Conservation (phyloP, 2,888 invertebrate genomes). For the Polydrusus cervinus region DNA sequence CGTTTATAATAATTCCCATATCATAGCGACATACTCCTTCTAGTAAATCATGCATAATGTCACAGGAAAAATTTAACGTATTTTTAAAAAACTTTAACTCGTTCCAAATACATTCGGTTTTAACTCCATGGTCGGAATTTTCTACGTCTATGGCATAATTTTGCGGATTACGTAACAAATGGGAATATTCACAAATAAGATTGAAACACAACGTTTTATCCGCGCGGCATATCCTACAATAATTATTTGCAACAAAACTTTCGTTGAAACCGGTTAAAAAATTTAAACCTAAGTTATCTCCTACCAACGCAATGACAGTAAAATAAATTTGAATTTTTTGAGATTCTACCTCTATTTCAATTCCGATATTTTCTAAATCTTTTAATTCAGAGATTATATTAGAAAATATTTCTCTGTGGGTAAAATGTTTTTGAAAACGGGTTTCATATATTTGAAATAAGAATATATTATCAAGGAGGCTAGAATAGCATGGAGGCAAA, state of each 20-base stretch:
- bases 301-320: constrained; percentile 26
- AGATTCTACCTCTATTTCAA: constrained; percentile 4
- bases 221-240: constrained; percentile 14
- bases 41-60: constrained; percentile 32
- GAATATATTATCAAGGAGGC: constrained; percentile 40
- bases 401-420: not conserved
- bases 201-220: not conserved
- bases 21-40: constrained; percentile 24
- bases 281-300: constrained; percentile 40
- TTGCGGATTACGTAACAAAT: not conserved
- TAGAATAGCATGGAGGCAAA: constrained; percentile 38
- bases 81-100: constrained; percentile 6
- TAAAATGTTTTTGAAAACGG: not conserved
- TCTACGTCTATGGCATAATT: constrained; percentile 9
- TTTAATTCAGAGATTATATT: constrained; percentile 31
- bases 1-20: constrained; percentile 23
- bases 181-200: not conserved
- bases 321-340: constrained; percentile 25
- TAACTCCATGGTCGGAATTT: constrained; percentile 4
- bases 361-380: constrained; percentile 36
- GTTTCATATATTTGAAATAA: constrained; percentile 23
- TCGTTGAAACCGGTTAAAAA: constrained; percentile 25
- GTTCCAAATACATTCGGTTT: constrained; percentile 14
- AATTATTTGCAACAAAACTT: constrained; percentile 26
- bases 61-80: constrained; percentile 10